Evolutionary conservation across 1,140 invertebrate genomes (phyloP).

Genomic region (Lethrus apterus): DNA sequence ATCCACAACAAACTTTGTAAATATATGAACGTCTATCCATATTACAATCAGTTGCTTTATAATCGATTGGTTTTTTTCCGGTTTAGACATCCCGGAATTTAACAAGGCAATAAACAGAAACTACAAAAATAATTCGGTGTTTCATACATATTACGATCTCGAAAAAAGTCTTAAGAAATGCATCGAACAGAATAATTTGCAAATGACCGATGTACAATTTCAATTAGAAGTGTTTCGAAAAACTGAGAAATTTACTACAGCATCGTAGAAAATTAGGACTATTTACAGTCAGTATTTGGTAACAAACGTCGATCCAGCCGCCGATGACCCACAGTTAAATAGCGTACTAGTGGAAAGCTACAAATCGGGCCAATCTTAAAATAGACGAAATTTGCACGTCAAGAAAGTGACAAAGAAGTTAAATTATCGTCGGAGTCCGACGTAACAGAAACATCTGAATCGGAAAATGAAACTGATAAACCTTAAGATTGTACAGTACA

Average conservation of each 20-base stretch:
- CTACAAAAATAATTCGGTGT: conserved; percentile 41
- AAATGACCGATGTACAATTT: conserved; percentile 37
- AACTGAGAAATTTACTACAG: conserved; percentile 48
- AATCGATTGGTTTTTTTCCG: conserved; percentile 41
- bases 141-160: conserved; percentile 54
- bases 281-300: conserved; percentile 41
- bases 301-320: conserved; percentile 47
- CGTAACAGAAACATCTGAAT: too few relatives aligned
- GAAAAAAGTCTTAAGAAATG: conserved; percentile 43
- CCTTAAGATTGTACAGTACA: too few relatives aligned
- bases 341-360: conserved; percentile 43
- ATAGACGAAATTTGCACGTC: conserved; percentile 42
- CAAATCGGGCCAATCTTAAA: conserved; percentile 39
- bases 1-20: conserved; percentile 47
- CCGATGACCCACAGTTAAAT: conserved; percentile 40
- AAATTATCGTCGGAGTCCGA: conserved; percentile 3
- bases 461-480: too few relatives aligned
- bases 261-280: conserved; percentile 44
- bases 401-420: background rate
- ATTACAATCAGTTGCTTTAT: conserved; percentile 43
- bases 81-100: conserved; percentile 43
- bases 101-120: conserved; percentile 49
- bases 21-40: conserved; percentile 44
- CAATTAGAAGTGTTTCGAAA: conserved; percentile 45
- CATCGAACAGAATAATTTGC: conserved; percentile 40